Evolutionary conservation across 2,888 invertebrate species (phyloP).

Genomic region (Hirudinaria manillensis): DNA sequence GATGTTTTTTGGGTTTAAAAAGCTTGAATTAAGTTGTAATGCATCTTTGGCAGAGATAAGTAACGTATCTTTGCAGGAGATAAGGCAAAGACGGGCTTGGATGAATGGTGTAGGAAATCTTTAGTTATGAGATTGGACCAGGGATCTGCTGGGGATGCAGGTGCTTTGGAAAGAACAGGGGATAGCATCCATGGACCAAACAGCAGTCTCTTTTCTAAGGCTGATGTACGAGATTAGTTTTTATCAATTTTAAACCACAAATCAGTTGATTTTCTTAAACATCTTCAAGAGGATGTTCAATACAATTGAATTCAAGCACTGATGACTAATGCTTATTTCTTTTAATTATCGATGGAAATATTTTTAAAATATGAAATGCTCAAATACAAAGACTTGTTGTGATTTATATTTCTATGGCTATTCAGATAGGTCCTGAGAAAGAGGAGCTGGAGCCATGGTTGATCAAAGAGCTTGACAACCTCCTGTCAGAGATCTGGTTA

Average conservation of each 20-base stretch:
- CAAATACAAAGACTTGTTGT: too few relatives aligned
- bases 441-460: constrained; percentile 58
- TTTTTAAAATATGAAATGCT: too few relatives aligned
- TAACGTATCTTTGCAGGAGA: too few relatives aligned
- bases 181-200: background rate
- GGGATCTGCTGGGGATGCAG: background rate
- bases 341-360: too few relatives aligned
- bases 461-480: constrained; percentile 65
- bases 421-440: constrained; percentile 49
- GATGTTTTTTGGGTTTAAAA: constrained; percentile 2
- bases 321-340: too few relatives aligned
- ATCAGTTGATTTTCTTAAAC: background rate
- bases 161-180: background rate
- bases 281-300: background rate
- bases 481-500: constrained; percentile 63
- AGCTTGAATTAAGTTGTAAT: too few relatives aligned
- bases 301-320: background rate
- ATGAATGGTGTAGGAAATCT: constrained; percentile 46
- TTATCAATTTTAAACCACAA: background rate
- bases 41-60: too few relatives aligned
- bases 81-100: constrained; percentile 46
- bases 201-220: background rate
- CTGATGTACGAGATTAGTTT: background rate
- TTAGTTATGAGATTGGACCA: background rate
- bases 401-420: too few relatives aligned